These are phyloP conservation scores for Dynastes maya DNA, from an alignment of 2,888 invertebrate species.

Conservation along the genomic window DNA sequence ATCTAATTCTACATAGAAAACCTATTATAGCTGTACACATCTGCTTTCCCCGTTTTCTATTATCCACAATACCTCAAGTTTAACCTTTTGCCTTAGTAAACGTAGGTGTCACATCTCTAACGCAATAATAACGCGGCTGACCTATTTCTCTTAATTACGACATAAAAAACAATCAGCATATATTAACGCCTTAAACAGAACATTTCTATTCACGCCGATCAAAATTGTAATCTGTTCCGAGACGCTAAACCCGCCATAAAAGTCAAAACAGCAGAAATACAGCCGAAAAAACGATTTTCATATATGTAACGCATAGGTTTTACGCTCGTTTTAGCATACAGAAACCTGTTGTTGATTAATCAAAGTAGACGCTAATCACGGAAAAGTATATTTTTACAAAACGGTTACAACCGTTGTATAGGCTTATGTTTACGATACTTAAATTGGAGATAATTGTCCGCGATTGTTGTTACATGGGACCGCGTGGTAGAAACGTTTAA, in stretches of 20 bases:
- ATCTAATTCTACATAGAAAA: too few relatives aligned
- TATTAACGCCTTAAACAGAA: not conserved
- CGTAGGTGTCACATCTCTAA: not conserved
- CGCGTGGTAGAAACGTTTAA: not conserved
- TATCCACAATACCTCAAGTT: not conserved
- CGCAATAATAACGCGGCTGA: not conserved
- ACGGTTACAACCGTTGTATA: not conserved
- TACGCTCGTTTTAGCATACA: too few relatives aligned
- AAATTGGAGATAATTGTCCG: slow-evolving; percentile 11
- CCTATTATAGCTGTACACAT: not conserved
- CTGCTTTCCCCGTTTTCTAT: not conserved
- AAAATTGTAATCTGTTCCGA: not conserved
- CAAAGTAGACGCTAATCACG: not conserved
- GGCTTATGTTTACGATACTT: not conserved
- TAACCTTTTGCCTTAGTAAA: too few relatives aligned
- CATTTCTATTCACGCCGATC: too few relatives aligned
- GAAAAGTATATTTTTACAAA: slow-evolving; percentile 14
- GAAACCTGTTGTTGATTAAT: not conserved
- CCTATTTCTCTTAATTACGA: not conserved
- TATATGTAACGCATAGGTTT: not conserved
- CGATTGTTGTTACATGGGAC: not conserved
- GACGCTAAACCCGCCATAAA: not conserved
- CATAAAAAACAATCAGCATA: slow-evolving; percentile 19
- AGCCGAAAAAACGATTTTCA: not conserved
- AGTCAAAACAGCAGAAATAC: slow-evolving; percentile 1